phyloP scores from a whole-genome alignment of 2,888 invertebrate genomes.

The Stenoptilia bipunctidactyla region DNA sequence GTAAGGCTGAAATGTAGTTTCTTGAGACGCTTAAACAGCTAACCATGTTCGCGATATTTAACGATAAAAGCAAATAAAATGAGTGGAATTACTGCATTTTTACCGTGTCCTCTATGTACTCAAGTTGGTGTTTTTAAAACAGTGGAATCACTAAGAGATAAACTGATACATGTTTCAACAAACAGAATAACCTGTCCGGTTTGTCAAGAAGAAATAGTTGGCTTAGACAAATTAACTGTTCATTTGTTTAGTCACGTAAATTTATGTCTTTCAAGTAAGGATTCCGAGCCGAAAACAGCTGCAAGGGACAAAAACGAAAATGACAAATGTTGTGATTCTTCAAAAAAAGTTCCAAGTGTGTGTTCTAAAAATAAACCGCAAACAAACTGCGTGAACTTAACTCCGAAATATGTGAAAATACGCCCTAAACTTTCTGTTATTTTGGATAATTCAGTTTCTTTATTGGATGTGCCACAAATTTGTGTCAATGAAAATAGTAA shows the following conservation, averaged over 20 bases:
- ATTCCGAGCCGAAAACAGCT: slow-evolving; percentile 13
- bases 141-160: slow-evolving; percentile 77
- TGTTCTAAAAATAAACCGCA: slow-evolving; percentile 50
- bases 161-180: slow-evolving; percentile 81
- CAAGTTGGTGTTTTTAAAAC: slow-evolving; percentile 78
- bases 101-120: slow-evolving; percentile 83
- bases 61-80: slow-evolving; percentile 22
- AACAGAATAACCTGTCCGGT: slow-evolving; percentile 82
- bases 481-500: too few relatives aligned
- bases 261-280: slow-evolving; percentile 18
- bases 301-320: slow-evolving; percentile 17
- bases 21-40: slow-evolving; percentile 22
- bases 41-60: slow-evolving; percentile 2
- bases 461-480: too few relatives aligned
- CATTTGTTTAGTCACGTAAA: slow-evolving; percentile 83
- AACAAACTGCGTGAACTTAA: slow-evolving; percentile 24
- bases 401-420: slow-evolving; percentile 59
- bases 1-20: slow-evolving; percentile 48
- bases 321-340: slow-evolving; percentile 14
- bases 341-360: not conserved
- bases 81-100: slow-evolving; percentile 67
- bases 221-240: slow-evolving; percentile 86
- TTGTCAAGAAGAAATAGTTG: slow-evolving; percentile 80
- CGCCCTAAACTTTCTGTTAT: slow-evolving; percentile 47
- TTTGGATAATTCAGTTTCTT: too few relatives aligned